Conservation (phyloP, 2,797 vertebrate species). For the Muscicapa comitata region DNA sequence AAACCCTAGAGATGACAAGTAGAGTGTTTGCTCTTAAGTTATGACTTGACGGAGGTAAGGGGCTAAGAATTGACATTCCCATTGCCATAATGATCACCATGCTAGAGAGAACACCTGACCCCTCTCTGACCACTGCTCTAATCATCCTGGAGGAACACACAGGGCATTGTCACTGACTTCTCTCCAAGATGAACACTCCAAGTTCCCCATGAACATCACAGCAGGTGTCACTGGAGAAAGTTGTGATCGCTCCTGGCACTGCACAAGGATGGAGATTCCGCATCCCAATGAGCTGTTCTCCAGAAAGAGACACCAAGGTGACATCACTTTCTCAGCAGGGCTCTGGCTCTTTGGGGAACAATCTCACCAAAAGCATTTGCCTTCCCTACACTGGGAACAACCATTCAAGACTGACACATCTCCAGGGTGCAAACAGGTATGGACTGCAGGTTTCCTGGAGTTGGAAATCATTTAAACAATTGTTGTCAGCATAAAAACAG, state of each 20-base stretch:
- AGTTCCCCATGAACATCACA: not conserved
- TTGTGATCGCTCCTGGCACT: not conserved
- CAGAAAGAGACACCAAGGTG: not conserved
- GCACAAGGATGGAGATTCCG: not conserved
- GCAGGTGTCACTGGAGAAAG: not conserved
- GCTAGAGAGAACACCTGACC: not conserved
- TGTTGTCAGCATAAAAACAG: not conserved
- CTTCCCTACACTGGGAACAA: not conserved
- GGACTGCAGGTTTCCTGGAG: not conserved
- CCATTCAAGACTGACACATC: fast-evolving
- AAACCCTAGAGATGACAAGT: not conserved
- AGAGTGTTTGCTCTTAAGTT: not conserved
- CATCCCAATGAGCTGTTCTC: not conserved
- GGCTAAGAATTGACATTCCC: not conserved
- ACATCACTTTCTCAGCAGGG: not conserved
- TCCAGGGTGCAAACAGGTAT: not conserved
- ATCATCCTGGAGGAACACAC: not conserved
- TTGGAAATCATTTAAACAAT: not conserved
- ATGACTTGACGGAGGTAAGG: not conserved
- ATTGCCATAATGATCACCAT: not conserved
- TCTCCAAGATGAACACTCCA: not conserved
- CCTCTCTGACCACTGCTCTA: not conserved
- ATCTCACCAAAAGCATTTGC: not conserved
- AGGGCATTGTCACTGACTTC: fast-evolving
- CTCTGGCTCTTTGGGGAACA: not conserved